Evolutionary conservation across 2,113 vertebrate genomes (phyloP), one percentile per base, ranked within the genome.

Genomic region (Leptobrachium ailaonicum): DNA sequence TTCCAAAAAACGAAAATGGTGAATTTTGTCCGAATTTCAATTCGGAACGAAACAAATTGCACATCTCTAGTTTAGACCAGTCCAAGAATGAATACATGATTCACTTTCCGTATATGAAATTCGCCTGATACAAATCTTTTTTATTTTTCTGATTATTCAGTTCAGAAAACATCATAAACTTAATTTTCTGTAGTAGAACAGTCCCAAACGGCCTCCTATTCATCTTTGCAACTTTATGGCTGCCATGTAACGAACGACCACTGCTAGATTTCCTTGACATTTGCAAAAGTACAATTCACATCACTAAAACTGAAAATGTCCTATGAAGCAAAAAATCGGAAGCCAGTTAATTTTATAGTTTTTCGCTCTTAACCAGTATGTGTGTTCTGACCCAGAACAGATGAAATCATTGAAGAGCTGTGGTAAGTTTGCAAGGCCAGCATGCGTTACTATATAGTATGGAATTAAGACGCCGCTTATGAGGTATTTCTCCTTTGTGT

Each of bases 311-410:
- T 7, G 2, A 58, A 80, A 43, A 66, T 66, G 43, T 66, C n/a
- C 45, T 67, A 11, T 73, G 53, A 74, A 47, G 63, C 70, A 80
- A 73, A 67, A 68, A 40, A 79, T 41, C 45, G 67, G n/a, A 14
- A 44, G 70, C 50, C 53, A 60, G 78, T 73, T 74, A 80, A 68
- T 67, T 56, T 45, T 73, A 73, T 58, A 56, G 9, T 41, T 54
- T 41, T 54, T 20, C 73, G 64, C 53, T 74, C 41, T 74, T 68
- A 68, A 80, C 67, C 41, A 47, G 71, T 41, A 68, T 68, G 41
- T 47, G 42, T 67, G 71, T 67, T 14, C 60, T 80, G 77, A 80
- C 71, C 71, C 71, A 60, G 71, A 80, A 74, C 50, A 66, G 45
- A 73, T 73, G n/a, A 73, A 71, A 71, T 64, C 76, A 53, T 54